phyloP scores from a whole-genome alignment of 2,888 invertebrate genomes.

The Caenorhabditis sinica region DNA sequence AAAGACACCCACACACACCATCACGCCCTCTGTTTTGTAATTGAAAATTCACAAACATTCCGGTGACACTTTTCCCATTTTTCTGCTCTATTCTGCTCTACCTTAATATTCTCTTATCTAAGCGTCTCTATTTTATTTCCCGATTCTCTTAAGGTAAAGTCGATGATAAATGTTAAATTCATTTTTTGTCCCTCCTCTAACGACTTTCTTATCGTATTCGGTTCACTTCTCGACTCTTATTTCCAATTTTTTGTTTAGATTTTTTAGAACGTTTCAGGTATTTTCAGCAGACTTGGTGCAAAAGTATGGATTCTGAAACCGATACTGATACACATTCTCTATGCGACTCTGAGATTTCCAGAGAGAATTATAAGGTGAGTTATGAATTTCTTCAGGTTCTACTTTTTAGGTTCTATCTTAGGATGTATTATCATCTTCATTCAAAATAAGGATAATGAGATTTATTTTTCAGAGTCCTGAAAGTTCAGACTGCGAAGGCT shows the following conservation, averaged over 20 bases:
- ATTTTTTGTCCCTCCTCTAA: slow-evolving; percentile 45
- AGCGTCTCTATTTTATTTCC: slow-evolving; percentile 8
- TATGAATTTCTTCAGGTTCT: not conserved
- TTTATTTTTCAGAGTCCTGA: slow-evolving; percentile 59
- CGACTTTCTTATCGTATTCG: slow-evolving; percentile 34
- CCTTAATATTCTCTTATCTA: slow-evolving; percentile 12
- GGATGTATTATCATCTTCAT: not conserved
- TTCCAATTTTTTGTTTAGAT: slow-evolving; percentile 4
- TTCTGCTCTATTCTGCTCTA: slow-evolving; percentile 4
- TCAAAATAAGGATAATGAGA: no score
- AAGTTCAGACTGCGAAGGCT: slow-evolving; percentile 63
- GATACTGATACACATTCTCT: slow-evolving; percentile 45
- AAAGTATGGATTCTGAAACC: slow-evolving; percentile 40
- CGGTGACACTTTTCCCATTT: slow-evolving; percentile 5
- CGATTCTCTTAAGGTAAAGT: slow-evolving; percentile 35
- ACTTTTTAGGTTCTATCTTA: not conserved
- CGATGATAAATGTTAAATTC: slow-evolving; percentile 53
- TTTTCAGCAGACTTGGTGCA: slow-evolving; percentile 48
- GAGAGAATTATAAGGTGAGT: slow-evolving; percentile 47
- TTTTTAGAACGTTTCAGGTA: slow-evolving; percentile 36
- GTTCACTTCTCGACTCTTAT: slow-evolving; percentile 11
- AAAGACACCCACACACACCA: slow-evolving; percentile 6
- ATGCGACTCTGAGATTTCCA: slow-evolving; percentile 42
- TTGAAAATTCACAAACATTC: slow-evolving; percentile 12
- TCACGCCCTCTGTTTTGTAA: slow-evolving; percentile 26